Evolutionary conservation across 2,797 vertebrate genomes (phyloP).

Genomic region (Margarornis squamiger): DNA sequence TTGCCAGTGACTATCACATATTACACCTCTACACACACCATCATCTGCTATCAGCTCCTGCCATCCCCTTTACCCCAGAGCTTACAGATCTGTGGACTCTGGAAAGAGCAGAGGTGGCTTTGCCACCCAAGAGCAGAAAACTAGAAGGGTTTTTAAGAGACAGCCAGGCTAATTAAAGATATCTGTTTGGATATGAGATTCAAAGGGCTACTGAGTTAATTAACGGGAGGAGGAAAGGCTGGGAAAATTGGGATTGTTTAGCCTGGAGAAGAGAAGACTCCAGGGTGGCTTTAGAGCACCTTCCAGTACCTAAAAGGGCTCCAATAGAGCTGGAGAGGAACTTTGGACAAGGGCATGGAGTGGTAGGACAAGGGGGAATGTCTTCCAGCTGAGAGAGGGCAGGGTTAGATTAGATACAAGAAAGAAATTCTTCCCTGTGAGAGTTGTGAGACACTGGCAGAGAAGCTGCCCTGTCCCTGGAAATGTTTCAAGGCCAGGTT

Average conservation of each 20-base stretch:
- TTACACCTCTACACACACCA: neutral
- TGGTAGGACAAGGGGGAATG: neutral
- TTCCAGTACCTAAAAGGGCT: neutral
- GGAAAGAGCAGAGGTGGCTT: neutral
- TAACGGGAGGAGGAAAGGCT: neutral
- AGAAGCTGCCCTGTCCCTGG: neutral
- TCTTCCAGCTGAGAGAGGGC: neutral
- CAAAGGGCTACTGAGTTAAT: neutral
- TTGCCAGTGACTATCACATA: neutral
- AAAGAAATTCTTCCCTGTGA: neutral
- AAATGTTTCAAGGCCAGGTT: neutral
- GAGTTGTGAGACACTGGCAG: neutral
- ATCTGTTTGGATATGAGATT: neutral
- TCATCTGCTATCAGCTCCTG: neutral
- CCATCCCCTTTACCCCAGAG: rapidly evolving
- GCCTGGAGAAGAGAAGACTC: neutral
- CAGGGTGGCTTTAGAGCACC: neutral
- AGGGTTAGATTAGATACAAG: neutral
- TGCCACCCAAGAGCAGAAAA: neutral
- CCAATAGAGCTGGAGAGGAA: neutral
- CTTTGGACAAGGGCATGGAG: neutral
- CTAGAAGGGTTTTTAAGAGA: neutral
- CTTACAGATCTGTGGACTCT: neutral
- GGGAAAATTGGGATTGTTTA: neutral
- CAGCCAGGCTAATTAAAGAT: neutral